Conservation (phyloP, 1,140 invertebrate genomes). For the Trichoplusia ni region DNA sequence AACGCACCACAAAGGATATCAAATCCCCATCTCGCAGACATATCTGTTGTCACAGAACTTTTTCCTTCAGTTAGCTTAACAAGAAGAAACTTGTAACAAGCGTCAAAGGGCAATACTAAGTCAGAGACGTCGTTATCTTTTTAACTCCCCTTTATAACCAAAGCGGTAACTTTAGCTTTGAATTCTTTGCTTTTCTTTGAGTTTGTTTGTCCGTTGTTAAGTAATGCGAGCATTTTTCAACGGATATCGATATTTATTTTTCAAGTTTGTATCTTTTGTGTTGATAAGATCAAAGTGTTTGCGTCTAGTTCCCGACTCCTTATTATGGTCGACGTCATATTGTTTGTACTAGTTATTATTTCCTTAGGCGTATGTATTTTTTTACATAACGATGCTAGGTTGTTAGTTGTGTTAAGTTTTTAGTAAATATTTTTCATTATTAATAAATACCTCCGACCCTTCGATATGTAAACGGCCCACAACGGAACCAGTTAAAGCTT, state of each 20-base stretch:
- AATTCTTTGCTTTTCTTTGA: constrained; percentile 37
- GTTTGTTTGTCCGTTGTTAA: constrained; percentile 28
- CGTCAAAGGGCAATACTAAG: constrained; percentile 41
- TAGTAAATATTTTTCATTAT: too few species aligned
- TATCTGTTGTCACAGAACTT: constrained; percentile 25
- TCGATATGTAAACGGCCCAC: too few species aligned
- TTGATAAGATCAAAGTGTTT: background rate
- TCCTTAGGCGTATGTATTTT: too few species aligned
- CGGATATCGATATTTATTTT: background rate
- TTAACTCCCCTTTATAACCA: constrained; percentile 47
- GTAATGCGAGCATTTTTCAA: constrained; percentile 10
- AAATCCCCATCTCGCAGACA: background rate
- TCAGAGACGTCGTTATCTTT: constrained; percentile 49
- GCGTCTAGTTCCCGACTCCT: too few species aligned
- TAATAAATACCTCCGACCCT: too few species aligned
- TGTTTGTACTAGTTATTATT: too few species aligned
- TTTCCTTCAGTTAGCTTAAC: constrained; percentile 41
- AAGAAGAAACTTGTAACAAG: constrained; percentile 45
- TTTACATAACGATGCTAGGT: too few species aligned
- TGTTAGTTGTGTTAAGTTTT: too few species aligned
- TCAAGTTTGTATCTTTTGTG: background rate
- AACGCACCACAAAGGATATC: constrained; percentile 16
- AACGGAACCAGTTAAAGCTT: too few species aligned
- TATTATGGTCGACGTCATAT: too few species aligned
- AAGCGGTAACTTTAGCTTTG: constrained; percentile 39